These are phyloP conservation scores for Drepana falcataria DNA, from an alignment of 2,888 invertebrate species.

Conservation along the genomic window DNA sequence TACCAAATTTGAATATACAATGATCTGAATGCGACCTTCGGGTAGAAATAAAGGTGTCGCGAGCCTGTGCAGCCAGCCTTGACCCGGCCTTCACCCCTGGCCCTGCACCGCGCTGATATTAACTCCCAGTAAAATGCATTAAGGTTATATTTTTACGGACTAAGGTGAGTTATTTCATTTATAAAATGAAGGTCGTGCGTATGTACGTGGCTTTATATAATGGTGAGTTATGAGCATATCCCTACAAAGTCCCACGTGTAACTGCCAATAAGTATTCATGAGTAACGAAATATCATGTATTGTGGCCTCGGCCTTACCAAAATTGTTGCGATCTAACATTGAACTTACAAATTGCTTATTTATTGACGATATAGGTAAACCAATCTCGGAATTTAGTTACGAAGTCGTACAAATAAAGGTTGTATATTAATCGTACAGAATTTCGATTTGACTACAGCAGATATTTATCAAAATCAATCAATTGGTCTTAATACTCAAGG, in stretches of 20 bases:
- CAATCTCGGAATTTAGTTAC: background rate
- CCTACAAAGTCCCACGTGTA: background rate
- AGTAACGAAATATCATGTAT: background rate
- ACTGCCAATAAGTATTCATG: slow-evolving; percentile 1
- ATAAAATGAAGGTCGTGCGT: slow-evolving; percentile 9
- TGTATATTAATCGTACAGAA: background rate
- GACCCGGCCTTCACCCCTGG: slow-evolving; percentile 53
- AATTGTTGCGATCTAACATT: background rate
- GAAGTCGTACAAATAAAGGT: background rate
- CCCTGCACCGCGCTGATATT: slow-evolving; percentile 15
- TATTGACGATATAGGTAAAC: background rate
- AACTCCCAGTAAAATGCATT: slow-evolving; percentile 31
- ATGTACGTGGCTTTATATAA: background rate
- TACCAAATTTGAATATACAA: background rate
- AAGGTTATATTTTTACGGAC: slow-evolving; percentile 18
- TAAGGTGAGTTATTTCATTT: slow-evolving; percentile 24
- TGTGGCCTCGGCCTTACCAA: background rate
- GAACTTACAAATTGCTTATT: background rate
- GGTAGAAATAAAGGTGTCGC: slow-evolving; percentile 35
- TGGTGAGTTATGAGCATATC: background rate
- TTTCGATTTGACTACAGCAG: too few species aligned
- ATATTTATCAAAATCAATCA: too few species aligned
- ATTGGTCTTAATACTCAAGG: too few species aligned
- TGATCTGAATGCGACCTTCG: slow-evolving; percentile 15
- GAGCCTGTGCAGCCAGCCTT: slow-evolving; percentile 53